Conservation (phyloP, 2,797 vertebrate genomes). For the Buceros bicornis region DNA sequence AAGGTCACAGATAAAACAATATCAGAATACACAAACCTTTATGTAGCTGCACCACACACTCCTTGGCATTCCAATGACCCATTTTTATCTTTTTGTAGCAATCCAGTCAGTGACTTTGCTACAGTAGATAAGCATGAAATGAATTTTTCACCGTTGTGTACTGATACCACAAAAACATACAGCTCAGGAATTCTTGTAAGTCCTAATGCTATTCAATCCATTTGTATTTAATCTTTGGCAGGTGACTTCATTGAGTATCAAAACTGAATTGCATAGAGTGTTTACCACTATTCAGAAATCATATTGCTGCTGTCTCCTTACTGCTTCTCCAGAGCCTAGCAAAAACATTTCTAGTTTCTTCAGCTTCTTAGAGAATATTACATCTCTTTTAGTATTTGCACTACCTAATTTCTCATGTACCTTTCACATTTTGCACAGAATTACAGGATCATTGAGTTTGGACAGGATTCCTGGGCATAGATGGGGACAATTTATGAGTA, state of each 20-base stretch:
- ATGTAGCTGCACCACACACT: neutral
- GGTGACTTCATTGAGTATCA: neutral
- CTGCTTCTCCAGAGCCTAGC: neutral
- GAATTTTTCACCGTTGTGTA: constrained; percentile 22
- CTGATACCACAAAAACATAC: neutral
- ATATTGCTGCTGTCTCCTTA: neutral
- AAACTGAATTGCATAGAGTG: neutral
- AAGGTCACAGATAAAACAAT: constrained; percentile 57
- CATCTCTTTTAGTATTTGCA: neutral
- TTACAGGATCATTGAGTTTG: neutral
- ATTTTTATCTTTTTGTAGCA: constrained; percentile 19
- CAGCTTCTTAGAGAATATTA: neutral
- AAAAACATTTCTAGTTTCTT: neutral
- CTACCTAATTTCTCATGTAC: neutral
- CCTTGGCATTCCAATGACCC: neutral
- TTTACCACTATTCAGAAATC: neutral
- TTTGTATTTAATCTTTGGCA: neutral
- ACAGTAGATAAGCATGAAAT: constrained; percentile 1
- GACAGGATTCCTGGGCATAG: neutral
- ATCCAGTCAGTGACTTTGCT: constrained; percentile 7
- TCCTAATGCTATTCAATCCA: neutral
- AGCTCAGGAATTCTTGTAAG: neutral
- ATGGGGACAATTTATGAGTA: neutral
- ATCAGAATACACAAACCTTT: constrained; percentile 31
- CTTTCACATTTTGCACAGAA: neutral